Conservation (phyloP, 2,888 invertebrate species). For the Scaptomyza cyrtandrae region DNA sequence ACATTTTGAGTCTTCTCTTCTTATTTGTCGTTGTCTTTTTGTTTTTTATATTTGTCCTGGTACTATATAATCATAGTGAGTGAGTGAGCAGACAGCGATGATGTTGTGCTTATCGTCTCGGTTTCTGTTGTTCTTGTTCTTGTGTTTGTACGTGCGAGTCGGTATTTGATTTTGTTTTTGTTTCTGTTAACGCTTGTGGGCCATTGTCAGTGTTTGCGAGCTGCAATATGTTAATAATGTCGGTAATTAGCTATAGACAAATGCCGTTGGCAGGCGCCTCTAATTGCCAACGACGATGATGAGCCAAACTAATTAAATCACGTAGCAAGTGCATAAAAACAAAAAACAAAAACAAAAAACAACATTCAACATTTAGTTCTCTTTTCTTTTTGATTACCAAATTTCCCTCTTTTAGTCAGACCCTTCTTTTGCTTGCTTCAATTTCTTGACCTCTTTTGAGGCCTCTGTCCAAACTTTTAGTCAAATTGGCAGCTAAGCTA, state of each 20-base stretch:
- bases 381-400: slow-evolving; percentile 6
- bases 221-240: slow-evolving; percentile 69
- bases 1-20: slow-evolving; percentile 6
- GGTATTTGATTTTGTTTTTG: slow-evolving; percentile 6
- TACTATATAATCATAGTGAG: slow-evolving; percentile 4
- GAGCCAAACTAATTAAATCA: slow-evolving; percentile 72
- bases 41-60: slow-evolving; percentile 9
- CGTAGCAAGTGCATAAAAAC: slow-evolving; percentile 74
- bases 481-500: slow-evolving; percentile 64
- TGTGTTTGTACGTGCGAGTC: slow-evolving; percentile 11
- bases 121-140: slow-evolving; percentile 5
- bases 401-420: slow-evolving; percentile 7
- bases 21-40: background rate
- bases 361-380: slow-evolving; percentile 38
- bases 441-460: slow-evolving; percentile 3
- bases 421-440: background rate
- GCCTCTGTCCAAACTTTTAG: slow-evolving; percentile 60
- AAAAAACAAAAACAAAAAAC: slow-evolving; percentile 17
- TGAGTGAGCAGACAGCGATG: slow-evolving; percentile 36
- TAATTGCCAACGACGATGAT: slow-evolving; percentile 40
- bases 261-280: slow-evolving; percentile 48
- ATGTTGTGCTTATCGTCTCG: slow-evolving; percentile 43
- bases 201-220: slow-evolving; percentile 7
- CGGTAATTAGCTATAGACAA: slow-evolving; percentile 65
- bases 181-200: slow-evolving; percentile 7